A percentile compares a stretch with the other conserved stretches of the same genome.
These are phyloP conservation scores for Papilio aristodemus DNA, from an alignment of 1,140 invertebrate species.

Conservation along the genomic window DNA sequence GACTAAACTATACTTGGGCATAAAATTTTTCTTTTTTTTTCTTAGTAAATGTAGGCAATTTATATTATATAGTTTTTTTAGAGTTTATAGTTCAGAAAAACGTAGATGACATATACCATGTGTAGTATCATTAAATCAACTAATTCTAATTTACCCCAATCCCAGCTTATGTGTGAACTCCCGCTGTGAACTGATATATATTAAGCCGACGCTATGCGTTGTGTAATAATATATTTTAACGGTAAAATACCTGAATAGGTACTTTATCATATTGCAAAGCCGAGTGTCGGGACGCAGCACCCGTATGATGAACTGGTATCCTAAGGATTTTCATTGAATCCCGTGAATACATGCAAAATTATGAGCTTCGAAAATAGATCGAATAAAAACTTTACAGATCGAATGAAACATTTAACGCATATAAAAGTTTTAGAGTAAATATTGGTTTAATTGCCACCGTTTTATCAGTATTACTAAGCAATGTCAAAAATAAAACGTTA, in stretches of 20 bases:
- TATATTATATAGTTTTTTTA: too few species aligned
- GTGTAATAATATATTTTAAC: constrained; percentile 61
- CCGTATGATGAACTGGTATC: constrained; percentile 68
- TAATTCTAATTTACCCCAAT: constrained; percentile 9
- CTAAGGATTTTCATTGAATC: constrained; percentile 59
- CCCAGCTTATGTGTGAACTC: constrained; percentile 5
- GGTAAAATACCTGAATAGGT: constrained; percentile 75
- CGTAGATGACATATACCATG: not conserved
- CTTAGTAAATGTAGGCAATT: not conserved
- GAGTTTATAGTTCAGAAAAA: too few species aligned
- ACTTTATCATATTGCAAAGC: constrained; percentile 73
- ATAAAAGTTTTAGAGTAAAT: not conserved
- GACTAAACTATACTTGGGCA: too few species aligned
- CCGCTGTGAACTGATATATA: constrained; percentile 25
- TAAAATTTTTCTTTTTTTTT: too few species aligned
- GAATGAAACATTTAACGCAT: not conserved
- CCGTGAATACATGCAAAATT: constrained; percentile 33
- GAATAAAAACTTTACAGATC: not conserved
- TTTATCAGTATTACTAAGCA: too few species aligned
- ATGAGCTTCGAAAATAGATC: constrained; percentile 16
- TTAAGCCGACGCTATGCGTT: constrained; percentile 29
- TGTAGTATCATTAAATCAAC: not conserved
- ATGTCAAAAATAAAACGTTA: too few species aligned
- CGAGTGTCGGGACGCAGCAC: constrained; percentile 61
- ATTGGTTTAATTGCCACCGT: too few species aligned